Evolutionary conservation across 1,140 invertebrate species (phyloP), one percentile per base, ranked within the genome.

Genomic region (Helicoverpa zea): DNA sequence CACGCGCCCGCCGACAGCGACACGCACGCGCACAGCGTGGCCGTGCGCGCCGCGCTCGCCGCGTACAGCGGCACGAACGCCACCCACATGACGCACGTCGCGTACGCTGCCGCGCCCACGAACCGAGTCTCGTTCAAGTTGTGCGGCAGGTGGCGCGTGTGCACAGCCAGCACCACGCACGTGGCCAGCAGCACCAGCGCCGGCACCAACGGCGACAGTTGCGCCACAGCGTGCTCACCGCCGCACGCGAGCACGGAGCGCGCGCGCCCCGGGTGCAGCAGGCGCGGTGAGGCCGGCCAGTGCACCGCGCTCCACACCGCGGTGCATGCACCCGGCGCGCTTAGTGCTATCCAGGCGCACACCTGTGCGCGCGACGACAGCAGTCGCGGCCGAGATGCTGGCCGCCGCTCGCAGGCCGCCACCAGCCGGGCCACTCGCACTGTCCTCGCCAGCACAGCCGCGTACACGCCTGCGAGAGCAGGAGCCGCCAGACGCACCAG

Each of bases 91-190:
- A 72, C 29, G 49, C 68, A 72, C 23, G 68, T 70, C 3, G 70
- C 70, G 52, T 73, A 73, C 52, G 70, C 54, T 29, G 97, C 97
- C 83, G 98, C 98, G 13, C 97, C 97, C 52, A 82, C 81, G 63
- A 97, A 98, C 91, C 98, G 97, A 0, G 97, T 97, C 89, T 98
- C 97, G 93, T 98, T 98, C 90, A 98, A 98, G 90, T 98, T 98
- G 92, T 98, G 98, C 0, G 98, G 98, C 56, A 98, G 96, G 88
- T 98, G 98, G 14, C 98, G 93, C 0, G 98, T 98, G 93, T 98
- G 98, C 11, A 98, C 95, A 0, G 98, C 98, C 91, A 98, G 98
- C 11, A 98, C 91, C 1, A 98, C 98, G 87, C 98, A 98, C 93
- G 68, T n/a, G 0, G 68, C 68, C 51, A 72, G 29, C 29, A 72